Base-by-base conservation (phyloP, 1,140 invertebrate species). In the Drosophila littoralis region DNA sequence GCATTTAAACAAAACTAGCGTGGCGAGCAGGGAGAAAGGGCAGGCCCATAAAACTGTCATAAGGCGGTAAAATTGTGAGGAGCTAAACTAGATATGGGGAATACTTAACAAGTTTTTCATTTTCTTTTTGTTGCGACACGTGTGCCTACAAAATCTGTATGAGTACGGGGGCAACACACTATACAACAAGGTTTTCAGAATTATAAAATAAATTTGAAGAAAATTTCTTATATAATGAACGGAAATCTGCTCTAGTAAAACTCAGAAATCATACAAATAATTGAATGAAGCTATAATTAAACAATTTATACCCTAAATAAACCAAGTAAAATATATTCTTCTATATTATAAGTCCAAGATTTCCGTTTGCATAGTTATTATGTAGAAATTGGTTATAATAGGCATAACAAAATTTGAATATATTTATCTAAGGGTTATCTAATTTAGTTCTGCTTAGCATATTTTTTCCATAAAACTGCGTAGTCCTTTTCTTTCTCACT, bases 31-130 rank as follows among this genome's bases (percentile, higher is more conserved):
- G 40, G 5, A 38, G 50, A 15, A 38, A 33, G 15, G n/a, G 64
- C 36, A 71, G 65, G 46, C 43, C 45, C 81, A 85, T 85, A 84
- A 81, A 85, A 84, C 54, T 84, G 81, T 78, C 81, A 85, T 77
- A 85, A 85, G 77, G 77, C 81, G 81, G 69, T 81, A 45, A 77
- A 79, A 80, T 59, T 50, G 74, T 72, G 72, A 64, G 67, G 50
- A 77, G 59, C 54, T 36, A 64, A 28, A 8, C 61, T 40, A 66
- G 67, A 75, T 60, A 68, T 60, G 45, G 66, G 54, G 43, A 76
- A 67, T 72, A 51, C 50, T 71, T 61, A 63, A 70, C 43, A 54
- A 57, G 66, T 57, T 74, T 68, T 35, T 15, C 10, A 57, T 72
- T 73, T 59, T 67, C n/a, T 8, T 43, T 36, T 42, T 8, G 28